Evolutionary conservation across 2,888 invertebrate genomes (phyloP).

Genomic region (Apoda limacodes): DNA sequence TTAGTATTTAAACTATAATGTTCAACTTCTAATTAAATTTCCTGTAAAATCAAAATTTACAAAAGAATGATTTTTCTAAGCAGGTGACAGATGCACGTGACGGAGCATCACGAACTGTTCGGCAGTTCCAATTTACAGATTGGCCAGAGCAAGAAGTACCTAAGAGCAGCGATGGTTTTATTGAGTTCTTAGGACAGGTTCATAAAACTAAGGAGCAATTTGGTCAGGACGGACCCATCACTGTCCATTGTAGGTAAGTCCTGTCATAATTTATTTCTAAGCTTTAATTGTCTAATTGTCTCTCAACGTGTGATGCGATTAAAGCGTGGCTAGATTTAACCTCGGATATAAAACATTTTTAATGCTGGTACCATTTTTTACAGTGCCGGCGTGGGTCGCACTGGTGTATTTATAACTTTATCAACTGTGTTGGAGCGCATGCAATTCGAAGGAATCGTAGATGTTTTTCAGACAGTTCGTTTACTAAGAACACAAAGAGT

Average conservation of each 20-base stretch:
- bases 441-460: slow-evolving; percentile 98
- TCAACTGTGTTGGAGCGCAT: slow-evolving; percentile 98
- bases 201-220: slow-evolving; percentile 99
- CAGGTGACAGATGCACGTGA: slow-evolving; percentile 96
- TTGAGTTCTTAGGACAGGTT: slow-evolving; percentile 99
- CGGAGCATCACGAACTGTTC: slow-evolving; percentile 93
- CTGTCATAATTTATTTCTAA: no score
- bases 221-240: slow-evolving; percentile 99
- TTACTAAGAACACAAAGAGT: slow-evolving; percentile 98
- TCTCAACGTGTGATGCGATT: no score
- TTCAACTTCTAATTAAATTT: no score
- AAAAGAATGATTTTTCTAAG: no score
- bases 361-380: no score
- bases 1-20: no score
- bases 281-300: no score
- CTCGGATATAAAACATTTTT: no score
- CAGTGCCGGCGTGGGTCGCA: slow-evolving; percentile 98
- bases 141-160: slow-evolving; percentile 98
- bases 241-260: slow-evolving; percentile 94
- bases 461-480: slow-evolving; percentile 99
- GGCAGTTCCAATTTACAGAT: slow-evolving; percentile 97
- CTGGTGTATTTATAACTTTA: slow-evolving; percentile 97
- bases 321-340: no score
- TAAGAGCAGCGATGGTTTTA: slow-evolving; percentile 98
- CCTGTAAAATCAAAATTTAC: no score